Conservation (phyloP, 1,140 invertebrate species). For the Augochlora pura region DNA sequence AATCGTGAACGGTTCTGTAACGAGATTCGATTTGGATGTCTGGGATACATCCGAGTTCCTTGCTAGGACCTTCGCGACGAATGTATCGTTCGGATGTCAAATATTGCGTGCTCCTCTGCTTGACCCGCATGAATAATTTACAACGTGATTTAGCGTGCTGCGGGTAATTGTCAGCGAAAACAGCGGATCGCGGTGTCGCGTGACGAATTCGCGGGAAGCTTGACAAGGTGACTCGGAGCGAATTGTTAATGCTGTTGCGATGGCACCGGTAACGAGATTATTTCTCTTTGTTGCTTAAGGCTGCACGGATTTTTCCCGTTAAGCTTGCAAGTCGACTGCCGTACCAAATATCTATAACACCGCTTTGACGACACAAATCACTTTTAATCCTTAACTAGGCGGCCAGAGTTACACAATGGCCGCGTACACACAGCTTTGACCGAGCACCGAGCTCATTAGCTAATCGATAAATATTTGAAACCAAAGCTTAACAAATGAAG, state of each 20-base stretch:
- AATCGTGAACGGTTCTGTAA: no score
- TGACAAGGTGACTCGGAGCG: conserved; percentile 8
- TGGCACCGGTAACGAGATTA: conserved; percentile 37
- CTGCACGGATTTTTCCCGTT: background rate
- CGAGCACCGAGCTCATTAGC: no score
- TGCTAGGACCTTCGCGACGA: background rate
- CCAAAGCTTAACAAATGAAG: no score
- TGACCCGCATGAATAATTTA: conserved; percentile 1
- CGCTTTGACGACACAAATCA: no score
- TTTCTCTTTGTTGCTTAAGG: conserved; percentile 4
- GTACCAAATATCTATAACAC: no score
- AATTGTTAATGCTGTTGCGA: background rate
- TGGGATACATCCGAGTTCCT: background rate
- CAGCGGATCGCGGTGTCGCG: background rate
- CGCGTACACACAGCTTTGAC: no score
- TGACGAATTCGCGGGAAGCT: background rate
- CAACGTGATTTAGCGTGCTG: background rate
- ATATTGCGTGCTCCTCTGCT: background rate
- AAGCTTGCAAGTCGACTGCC: background rate
- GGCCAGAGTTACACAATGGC: no score
- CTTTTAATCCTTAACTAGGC: no score
- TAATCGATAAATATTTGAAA: no score
- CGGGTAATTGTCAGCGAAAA: conserved; percentile 12
- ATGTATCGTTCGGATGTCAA: background rate
- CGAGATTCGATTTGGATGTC: no score